Evolutionary conservation across 2,888 invertebrate genomes (phyloP).

Genomic region (Zele albiditarsus): DNA sequence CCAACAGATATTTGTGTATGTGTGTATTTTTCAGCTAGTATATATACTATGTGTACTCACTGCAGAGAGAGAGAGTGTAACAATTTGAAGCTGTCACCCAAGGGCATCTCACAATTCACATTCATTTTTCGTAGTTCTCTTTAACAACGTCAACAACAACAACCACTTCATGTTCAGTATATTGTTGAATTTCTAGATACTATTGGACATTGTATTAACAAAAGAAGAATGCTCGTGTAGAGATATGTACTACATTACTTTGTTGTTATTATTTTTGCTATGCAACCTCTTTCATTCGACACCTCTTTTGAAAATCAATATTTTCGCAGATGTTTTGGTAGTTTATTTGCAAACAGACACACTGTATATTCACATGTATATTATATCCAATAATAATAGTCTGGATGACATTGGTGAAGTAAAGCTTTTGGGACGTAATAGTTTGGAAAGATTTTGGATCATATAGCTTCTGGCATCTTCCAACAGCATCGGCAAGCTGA

Average conservation of each 20-base stretch:
- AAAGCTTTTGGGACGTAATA: background rate
- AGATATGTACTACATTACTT: no score
- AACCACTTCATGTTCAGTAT: background rate
- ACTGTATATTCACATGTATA: no score
- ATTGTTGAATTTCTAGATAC: background rate
- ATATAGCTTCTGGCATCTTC: background rate
- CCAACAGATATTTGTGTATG: slow-evolving; percentile 7
- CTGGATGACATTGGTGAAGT: background rate
- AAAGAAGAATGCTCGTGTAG: no score
- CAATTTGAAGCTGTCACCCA: slow-evolving; percentile 19
- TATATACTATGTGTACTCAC: background rate
- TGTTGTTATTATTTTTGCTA: no score
- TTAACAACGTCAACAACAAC: background rate
- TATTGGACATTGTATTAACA: background rate
- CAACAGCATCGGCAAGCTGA: slow-evolving; percentile 27
- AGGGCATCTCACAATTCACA: background rate
- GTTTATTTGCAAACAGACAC: no score
- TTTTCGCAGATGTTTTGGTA: no score
- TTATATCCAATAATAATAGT: background rate
- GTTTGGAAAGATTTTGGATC: slow-evolving; percentile 20
- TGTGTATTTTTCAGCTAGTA: background rate
- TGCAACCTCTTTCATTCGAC: no score
- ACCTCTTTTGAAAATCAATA: no score
- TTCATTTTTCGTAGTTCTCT: background rate
- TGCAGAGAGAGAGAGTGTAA: slow-evolving; percentile 1